Conservation (phyloP, 2,888 invertebrate genomes). For the Rhynchonema sp. region DNA sequence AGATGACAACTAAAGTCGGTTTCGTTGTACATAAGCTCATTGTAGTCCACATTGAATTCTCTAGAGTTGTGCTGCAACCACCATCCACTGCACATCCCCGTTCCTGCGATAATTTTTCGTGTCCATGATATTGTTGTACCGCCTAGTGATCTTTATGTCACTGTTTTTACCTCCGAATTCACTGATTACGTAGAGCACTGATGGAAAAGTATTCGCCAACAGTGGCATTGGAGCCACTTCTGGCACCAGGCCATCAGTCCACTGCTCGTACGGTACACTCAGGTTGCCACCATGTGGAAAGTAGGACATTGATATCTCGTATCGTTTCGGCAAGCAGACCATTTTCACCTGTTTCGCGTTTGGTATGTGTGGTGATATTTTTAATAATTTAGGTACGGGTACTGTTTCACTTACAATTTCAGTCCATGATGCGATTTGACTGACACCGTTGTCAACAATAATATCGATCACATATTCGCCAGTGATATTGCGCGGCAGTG, state of each 20-base stretch:
- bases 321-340: neutral
- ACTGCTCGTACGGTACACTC: neutral
- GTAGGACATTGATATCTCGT: neutral
- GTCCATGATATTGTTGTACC: neutral
- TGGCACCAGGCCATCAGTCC: neutral
- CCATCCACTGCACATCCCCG: neutral
- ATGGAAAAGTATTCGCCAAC: neutral
- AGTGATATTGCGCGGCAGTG: neutral
- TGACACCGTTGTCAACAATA: neutral
- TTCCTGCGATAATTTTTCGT: neutral
- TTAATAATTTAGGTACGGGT: neutral
- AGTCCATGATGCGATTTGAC: neutral
- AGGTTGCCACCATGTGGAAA: neutral
- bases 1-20: too few relatives aligned
- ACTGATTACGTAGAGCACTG: neutral
- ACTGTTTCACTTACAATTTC: neutral
- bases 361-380: neutral
- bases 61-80: neutral
- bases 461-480: neutral
- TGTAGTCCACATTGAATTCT: neutral
- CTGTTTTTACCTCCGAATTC: neutral
- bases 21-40: neutral
- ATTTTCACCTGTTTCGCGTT: neutral
- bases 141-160: neutral
- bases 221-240: neutral